Evolutionary conservation across 2,888 invertebrate species (phyloP).

Genomic region (Crepidodera aurea): DNA sequence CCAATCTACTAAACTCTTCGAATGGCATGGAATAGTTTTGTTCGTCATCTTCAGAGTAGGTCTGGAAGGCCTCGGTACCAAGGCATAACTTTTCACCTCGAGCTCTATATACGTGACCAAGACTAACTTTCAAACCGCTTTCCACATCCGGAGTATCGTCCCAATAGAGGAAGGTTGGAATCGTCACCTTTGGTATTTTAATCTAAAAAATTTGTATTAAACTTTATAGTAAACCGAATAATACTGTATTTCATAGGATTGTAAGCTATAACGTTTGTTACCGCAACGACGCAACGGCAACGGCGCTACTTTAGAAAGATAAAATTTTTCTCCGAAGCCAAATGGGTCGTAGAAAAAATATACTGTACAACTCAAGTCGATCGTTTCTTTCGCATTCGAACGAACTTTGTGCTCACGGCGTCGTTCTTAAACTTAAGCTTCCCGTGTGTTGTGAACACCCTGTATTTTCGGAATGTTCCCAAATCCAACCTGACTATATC

Average conservation of each 20-base stretch:
- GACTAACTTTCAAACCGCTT: slow-evolving; percentile 62
- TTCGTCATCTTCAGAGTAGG: slow-evolving; percentile 52
- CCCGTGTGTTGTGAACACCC: too few species aligned
- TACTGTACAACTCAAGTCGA: too few species aligned
- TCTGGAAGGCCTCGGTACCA: slow-evolving; percentile 51
- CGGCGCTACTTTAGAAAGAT: too few species aligned
- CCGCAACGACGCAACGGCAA: too few species aligned
- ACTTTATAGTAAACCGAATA: not conserved
- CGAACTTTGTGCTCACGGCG: too few species aligned
- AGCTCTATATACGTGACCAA: slow-evolving; percentile 57
- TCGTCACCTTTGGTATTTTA: slow-evolving; percentile 56
- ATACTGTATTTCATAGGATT: not conserved
- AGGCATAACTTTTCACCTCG: slow-evolving; percentile 59
- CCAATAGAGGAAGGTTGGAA: slow-evolving; percentile 58
- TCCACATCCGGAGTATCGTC: slow-evolving; percentile 60
- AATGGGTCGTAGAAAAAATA: too few species aligned
- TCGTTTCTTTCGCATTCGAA: too few species aligned
- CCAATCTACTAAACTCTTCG: slow-evolving; percentile 67
- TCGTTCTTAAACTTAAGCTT: too few species aligned
- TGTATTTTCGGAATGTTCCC: too few species aligned
- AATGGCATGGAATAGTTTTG: slow-evolving; percentile 67
- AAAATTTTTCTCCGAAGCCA: too few species aligned
- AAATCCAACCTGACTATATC: too few species aligned
- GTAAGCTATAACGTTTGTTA: too few species aligned
- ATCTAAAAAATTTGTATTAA: slow-evolving; percentile 51